Percentiles rank a stretch among this genome's conserved stretches.
Evolutionary conservation across 2,797 vertebrate species (phyloP).

Genomic region (Xerus rutilus): DNA sequence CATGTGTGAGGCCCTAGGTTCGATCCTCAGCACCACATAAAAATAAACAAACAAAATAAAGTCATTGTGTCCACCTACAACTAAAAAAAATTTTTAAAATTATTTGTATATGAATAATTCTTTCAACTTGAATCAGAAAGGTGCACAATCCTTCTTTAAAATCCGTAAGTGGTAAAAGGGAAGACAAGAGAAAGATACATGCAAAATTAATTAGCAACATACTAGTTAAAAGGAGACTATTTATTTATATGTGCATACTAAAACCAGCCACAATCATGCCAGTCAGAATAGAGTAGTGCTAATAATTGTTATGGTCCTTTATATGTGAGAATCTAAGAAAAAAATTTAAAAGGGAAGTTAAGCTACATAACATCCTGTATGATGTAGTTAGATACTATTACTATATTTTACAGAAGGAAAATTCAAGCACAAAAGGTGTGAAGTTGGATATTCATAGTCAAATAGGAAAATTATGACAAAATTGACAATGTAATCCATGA

Average conservation of each 20-base stretch:
- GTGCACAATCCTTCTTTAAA: neutral
- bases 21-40: no score
- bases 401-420: conserved; percentile 74
- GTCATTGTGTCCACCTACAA: no score
- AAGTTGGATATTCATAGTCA: conserved; percentile 61
- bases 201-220: neutral
- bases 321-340: conserved; percentile 54
- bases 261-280: conserved; percentile 1
- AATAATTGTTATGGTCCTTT: conserved; percentile 56
- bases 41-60: no score
- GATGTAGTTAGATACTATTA: conserved; percentile 72
- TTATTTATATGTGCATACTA: conserved; percentile 35
- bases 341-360: conserved; percentile 13
- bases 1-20: no score
- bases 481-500: conserved; percentile 51
- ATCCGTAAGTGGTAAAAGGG: neutral
- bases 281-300: conserved; percentile 41
- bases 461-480: conserved; percentile 69
- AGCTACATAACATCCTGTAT: conserved; percentile 68
- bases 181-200: neutral
- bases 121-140: neutral
- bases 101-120: neutral
- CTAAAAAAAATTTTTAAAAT: no score
- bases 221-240: conserved; percentile 1
- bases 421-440: conserved; percentile 58